Evolutionary conservation across 2,888 invertebrate genomes (phyloP).

Genomic region (Frankliniella intonsa): DNA sequence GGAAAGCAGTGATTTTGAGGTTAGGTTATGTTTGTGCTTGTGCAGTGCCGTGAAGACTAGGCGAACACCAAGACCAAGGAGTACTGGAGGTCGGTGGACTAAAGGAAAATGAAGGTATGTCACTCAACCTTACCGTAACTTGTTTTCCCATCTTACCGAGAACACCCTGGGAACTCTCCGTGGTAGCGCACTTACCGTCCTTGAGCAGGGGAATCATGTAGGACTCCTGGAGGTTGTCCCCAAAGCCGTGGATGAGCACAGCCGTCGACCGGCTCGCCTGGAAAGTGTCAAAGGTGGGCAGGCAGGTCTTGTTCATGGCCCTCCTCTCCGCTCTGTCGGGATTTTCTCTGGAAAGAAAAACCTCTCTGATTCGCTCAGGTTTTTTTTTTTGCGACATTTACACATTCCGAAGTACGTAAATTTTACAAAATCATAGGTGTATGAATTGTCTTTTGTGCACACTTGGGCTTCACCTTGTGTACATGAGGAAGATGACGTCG

Average conservation of each 20-base stretch:
- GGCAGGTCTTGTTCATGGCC: constrained; percentile 38
- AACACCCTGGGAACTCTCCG: not conserved
- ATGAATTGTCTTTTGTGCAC: no score
- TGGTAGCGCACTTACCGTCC: constrained; percentile 38
- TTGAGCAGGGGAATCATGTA: constrained; percentile 41
- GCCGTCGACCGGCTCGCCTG: constrained; percentile 39
- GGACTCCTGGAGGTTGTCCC: constrained; percentile 40
- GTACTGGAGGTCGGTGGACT: no score
- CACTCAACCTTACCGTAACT: not conserved
- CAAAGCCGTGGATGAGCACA: constrained; percentile 43
- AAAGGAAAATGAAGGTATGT: no score
- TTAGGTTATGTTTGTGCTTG: no score
- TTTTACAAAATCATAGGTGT: not conserved
- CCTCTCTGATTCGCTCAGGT: not conserved
- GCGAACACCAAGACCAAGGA: no score
- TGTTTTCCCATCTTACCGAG: not conserved
- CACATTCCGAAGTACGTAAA: no score
- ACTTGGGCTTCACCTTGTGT: constrained; percentile 38
- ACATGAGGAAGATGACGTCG: constrained; percentile 39
- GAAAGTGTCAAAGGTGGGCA: constrained; percentile 41
- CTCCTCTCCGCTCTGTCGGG: constrained; percentile 38
- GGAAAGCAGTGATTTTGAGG: no score
- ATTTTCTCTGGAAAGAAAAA: constrained; percentile 37
- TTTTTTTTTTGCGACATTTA: not conserved
- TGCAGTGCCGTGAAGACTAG: no score